Conservation (phyloP, 2,113 vertebrate genomes). For the Gymnobelideus leadbeateri region DNA sequence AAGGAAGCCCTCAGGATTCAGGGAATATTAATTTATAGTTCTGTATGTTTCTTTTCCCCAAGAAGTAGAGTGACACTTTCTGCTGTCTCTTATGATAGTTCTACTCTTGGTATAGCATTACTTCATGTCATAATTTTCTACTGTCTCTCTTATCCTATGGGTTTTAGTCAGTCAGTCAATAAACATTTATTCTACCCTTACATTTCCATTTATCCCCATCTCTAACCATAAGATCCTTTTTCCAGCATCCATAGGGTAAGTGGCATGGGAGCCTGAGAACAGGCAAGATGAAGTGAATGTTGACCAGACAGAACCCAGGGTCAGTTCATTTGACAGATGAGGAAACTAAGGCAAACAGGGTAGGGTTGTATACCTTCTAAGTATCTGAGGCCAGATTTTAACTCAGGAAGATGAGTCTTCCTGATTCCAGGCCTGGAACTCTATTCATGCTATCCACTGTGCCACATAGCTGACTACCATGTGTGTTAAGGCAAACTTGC, state of each 20-base stretch:
- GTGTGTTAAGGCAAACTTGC: not conserved
- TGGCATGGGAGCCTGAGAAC: not conserved
- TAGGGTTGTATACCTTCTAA: too few species aligned
- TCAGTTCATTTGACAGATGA: not conserved
- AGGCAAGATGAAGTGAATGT: not conserved
- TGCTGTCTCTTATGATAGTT: not conserved
- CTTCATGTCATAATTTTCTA: not conserved
- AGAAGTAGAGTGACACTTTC: not conserved
- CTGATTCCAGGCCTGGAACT: not conserved
- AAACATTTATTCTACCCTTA: not conserved
- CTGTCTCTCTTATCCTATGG: not conserved
- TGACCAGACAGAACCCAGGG: not conserved
- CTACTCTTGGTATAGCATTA: not conserved
- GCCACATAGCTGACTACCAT: not conserved
- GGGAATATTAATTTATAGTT: not conserved
- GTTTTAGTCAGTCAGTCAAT: not conserved
- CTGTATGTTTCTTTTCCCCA: not conserved
- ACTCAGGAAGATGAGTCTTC: not conserved
- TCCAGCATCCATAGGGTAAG: not conserved
- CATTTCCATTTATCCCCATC: not conserved
- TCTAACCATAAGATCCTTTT: not conserved
- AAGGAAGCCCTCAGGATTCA: not conserved
- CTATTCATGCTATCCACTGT: not conserved
- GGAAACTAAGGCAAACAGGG: too few species aligned
- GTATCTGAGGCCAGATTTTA: not conserved